These are phyloP conservation scores for Phoxinus phoxinus DNA, from an alignment of 2,113 vertebrate species.

Conservation along the genomic window DNA sequence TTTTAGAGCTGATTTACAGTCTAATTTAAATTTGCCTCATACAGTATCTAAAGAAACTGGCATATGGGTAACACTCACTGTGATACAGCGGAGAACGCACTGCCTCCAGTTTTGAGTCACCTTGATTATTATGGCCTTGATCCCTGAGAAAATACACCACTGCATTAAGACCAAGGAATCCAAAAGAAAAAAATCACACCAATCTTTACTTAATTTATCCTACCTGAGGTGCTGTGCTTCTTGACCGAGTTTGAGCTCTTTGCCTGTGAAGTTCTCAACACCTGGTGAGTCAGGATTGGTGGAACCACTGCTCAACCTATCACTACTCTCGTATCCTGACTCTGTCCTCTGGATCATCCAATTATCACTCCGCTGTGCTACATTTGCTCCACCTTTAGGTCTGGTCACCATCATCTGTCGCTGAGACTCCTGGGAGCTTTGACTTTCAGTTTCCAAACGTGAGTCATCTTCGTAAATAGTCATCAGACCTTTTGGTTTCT, in stretches of 20 bases:
- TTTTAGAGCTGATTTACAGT: not conserved
- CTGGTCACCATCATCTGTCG: constrained; percentile 68
- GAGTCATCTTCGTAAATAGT: constrained; percentile 96
- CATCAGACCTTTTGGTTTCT: constrained; percentile 86
- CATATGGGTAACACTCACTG: constrained; percentile 64
- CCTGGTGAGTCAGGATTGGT: constrained; percentile 87
- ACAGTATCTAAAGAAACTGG: too few relatives aligned
- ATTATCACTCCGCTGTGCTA: constrained; percentile 77
- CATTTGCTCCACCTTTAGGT: constrained; percentile 75
- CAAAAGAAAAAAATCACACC: not conserved
- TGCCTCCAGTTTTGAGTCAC: constrained; percentile 63
- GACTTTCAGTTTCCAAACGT: constrained; percentile 85
- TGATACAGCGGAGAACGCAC: constrained; percentile 67
- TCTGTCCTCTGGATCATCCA: constrained; percentile 94
- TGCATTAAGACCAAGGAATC: not conserved
- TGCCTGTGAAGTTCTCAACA: constrained; percentile 74
- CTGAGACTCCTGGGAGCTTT: constrained; percentile 85
- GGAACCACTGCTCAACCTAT: constrained; percentile 90
- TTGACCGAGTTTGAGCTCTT: constrained; percentile 71
- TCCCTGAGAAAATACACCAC: constrained; percentile 64
- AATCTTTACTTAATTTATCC: constrained; percentile 23
- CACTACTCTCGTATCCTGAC: constrained; percentile 94
- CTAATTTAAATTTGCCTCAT: not conserved
- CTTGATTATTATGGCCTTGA: constrained; percentile 74
- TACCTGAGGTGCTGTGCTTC: constrained; percentile 83